Percentiles rank a stretch among this genome's conserved stretches.
These are phyloP conservation scores for Micropterix aruncella DNA, from an alignment of 2,888 invertebrate species.

Conservation along the genomic window DNA sequence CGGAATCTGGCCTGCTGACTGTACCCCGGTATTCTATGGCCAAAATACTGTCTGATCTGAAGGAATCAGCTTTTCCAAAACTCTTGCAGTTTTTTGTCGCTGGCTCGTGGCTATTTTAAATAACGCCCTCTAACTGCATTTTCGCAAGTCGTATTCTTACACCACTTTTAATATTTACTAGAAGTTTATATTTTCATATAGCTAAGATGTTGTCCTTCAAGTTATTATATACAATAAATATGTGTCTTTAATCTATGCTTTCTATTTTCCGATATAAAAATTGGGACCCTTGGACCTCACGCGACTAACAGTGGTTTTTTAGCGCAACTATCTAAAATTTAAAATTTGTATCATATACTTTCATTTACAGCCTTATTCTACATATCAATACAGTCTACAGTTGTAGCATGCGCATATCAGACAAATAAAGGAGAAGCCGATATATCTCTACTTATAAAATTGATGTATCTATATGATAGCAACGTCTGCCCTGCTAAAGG, in stretches of 20 bases:
- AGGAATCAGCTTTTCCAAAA: too few species aligned
- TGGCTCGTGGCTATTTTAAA: too few species aligned
- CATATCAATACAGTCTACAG: not conserved
- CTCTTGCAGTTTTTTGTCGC: too few species aligned
- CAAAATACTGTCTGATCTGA: too few species aligned
- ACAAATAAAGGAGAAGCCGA: not conserved
- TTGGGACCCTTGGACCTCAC: not conserved
- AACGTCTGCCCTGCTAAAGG: not conserved
- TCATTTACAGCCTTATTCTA: not conserved
- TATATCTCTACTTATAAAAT: not conserved
- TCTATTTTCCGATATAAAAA: slow-evolving; percentile 1
- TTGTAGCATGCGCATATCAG: not conserved
- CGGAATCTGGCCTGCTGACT: too few species aligned
- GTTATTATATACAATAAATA: too few species aligned
- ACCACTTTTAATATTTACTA: too few species aligned
- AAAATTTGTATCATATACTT: not conserved
- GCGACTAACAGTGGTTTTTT: not conserved
- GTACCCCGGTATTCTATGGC: too few species aligned
- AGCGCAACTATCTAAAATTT: not conserved
- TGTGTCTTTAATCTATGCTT: not conserved
- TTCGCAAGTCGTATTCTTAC: too few species aligned
- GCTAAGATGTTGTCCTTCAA: too few species aligned
- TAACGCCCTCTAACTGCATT: too few species aligned
- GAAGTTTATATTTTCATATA: too few species aligned
- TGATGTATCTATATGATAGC: not conserved